Evolutionary conservation across 2,888 invertebrate species (phyloP), one percentile per base, ranked within the genome.

Genomic region (Kuschelorhynchus macadamiae): DNA sequence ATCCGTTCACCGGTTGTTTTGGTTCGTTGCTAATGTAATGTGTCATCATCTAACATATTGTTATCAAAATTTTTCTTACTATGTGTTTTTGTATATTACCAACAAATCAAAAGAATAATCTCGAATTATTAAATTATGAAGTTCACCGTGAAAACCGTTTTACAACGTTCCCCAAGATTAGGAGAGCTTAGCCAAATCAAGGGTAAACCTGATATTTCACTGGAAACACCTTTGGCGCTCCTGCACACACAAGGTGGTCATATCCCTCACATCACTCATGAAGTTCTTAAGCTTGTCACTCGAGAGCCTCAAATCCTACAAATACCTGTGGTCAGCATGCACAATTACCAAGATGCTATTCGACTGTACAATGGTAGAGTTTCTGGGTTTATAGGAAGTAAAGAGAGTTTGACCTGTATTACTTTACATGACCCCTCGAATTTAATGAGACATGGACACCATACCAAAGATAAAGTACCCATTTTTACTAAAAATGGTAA

Each of bases 401-500:
- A 86, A 79, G 84, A 82, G 79, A 75, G 84, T 80, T 71, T 88
- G 76, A 86, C 85, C 70, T 80, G 85, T 63, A 64, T 87, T 30
- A 88, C 90, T 11, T 81, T 92, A 14, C 90, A 92, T 79, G 95
- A 95, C 84, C 88, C 93, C 0, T 89, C 89, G 67, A 87, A 88
- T 75, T 77, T 83, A 16, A 88, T 89, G 2, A 90, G 88, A n/a
- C 75, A 86, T 5, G 94, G 94, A 0, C 91, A 90, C 79, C 92
- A 94, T 81, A 89, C 91, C 72, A 88, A 87, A 53, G 85, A 89
- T 64, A 87, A 88, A 53, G 86, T 93, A 8, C 91, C 95, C 0
- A 78, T 96, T 12, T 96, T 94, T 91, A 90, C 92, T 0, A 89
- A 89, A 76, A 87, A 88, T 71, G 97, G 96, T 41, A 92, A 93